Base-by-base conservation (phyloP, 2,113 vertebrate genomes). In the Gnathonemus longibarbis region DNA sequence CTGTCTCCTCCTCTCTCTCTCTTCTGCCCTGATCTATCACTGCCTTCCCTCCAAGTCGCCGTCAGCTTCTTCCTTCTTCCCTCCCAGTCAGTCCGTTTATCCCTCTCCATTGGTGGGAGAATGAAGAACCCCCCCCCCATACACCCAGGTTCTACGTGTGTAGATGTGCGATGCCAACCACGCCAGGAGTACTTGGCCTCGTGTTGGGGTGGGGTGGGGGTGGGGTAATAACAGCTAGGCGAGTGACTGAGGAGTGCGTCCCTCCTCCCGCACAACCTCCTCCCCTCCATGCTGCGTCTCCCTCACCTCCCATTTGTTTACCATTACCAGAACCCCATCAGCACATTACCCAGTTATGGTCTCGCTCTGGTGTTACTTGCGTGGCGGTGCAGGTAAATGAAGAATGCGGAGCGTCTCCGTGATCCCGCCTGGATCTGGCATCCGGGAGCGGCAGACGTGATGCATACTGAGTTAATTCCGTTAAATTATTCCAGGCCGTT, bases 141-240 rank as follows among this genome's bases (percentile, higher is more conserved):
- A 83, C 62, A 87, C 45, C 88, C 88, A 87, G 74, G 89, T 74
- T 13, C 39, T 46, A 58, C 31, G 27, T 53, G 53, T 62, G 35
- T 88, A 66, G 42, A 19, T 24, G 7, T 88, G 17, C n/a, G n/a
- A 46, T 92, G 92, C 93, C 92, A 91, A 91, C 92, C 88, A 87
- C 91, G 91, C 91, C 88, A 92, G 90, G 90, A 88, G 90, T 46
- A 58, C 91, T 90, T 90, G 91, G 92, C 92, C 93, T 94, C 93
- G 92, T 62, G 87, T 90, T 62, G 87, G 88, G 74, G 66, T 89
- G 90, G 15, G 46, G 13, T 50, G 13, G 49, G 49, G 11, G 2
- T 46, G 45, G 77, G 31, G 84, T 35, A 31, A 84, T 46, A 66
- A 27, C 77, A 86, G 58, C 89, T 21, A 88, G 89, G 46, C 66